A percentile compares a stretch with the other conserved stretches of the same genome.
phyloP scores from a whole-genome alignment of 2,113 vertebrate species.

The Nesospiza acunhae region DNA sequence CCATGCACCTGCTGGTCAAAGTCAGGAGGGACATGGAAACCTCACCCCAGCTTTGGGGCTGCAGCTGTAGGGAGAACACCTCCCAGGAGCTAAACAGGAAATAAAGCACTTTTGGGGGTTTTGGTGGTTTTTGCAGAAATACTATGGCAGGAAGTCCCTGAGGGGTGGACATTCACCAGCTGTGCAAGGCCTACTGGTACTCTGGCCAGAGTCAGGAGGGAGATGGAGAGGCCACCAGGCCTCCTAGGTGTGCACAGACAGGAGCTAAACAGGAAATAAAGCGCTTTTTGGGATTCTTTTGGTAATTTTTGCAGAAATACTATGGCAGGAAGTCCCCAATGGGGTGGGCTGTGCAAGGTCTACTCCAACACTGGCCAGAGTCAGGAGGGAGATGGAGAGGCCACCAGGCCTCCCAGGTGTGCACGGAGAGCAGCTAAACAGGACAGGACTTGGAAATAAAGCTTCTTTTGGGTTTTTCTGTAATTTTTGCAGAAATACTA shows the following conservation, averaged over 20 bases:
- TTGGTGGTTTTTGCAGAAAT: slow-evolving; percentile 77
- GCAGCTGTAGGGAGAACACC: background rate
- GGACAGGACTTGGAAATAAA: background rate
- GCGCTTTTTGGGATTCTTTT: background rate
- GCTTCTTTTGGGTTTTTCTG: no score
- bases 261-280: background rate
- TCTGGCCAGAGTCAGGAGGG: no score
- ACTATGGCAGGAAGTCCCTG: slow-evolving; percentile 83
- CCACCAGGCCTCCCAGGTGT: no score
- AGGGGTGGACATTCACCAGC: slow-evolving; percentile 87
- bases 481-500: no score
- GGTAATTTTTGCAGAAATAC: no score
- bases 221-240: no score
- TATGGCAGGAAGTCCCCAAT: no score
- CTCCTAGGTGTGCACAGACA: no score
- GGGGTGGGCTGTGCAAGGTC: slow-evolving; percentile 4
- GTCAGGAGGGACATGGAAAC: background rate
- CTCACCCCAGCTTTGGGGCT: background rate
- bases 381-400: no score
- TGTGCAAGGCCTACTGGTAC: slow-evolving; percentile 88
- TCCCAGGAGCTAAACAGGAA: background rate
- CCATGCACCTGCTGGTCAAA: background rate
- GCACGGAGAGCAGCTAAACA: background rate
- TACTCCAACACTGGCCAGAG: no score
- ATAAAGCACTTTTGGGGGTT: background rate